Evolutionary conservation across 2,888 invertebrate genomes (phyloP).

Genomic region (Halictus quadricinctus): DNA sequence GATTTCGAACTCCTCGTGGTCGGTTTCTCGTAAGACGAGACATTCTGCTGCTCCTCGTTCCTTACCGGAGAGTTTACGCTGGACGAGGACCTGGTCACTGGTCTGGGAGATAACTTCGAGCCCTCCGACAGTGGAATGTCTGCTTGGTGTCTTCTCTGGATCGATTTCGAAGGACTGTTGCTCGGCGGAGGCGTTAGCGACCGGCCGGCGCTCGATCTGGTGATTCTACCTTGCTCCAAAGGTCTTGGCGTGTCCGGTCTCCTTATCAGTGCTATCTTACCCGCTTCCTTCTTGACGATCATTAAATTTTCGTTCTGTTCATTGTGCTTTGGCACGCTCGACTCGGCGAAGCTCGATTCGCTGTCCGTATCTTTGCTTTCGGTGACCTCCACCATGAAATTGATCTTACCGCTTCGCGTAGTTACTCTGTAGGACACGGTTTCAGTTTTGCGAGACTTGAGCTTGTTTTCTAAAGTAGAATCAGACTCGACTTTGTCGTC

Average conservation of each 20-base stretch:
- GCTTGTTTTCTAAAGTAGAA: slow-evolving; percentile 21
- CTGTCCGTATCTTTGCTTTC: slow-evolving; percentile 17
- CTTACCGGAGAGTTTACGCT: slow-evolving; percentile 38
- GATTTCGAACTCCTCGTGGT: slow-evolving; percentile 67
- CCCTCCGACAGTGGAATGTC: slow-evolving; percentile 75
- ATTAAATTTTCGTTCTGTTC: slow-evolving; percentile 9
- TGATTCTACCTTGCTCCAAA: slow-evolving; percentile 58
- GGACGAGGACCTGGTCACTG: slow-evolving; percentile 62
- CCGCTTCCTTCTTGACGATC: slow-evolving; percentile 19
- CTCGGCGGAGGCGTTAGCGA: slow-evolving; percentile 47
- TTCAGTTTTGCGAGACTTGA: slow-evolving; percentile 46
- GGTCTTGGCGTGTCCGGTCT: slow-evolving; percentile 51
- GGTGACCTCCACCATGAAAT: slow-evolving; percentile 14
- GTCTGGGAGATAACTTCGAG: slow-evolving; percentile 51
- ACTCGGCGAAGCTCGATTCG: neutral
- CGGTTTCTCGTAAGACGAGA: slow-evolving; percentile 58
- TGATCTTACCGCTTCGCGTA: slow-evolving; percentile 51
- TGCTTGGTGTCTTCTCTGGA: slow-evolving; percentile 64
- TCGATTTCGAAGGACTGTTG: slow-evolving; percentile 35
- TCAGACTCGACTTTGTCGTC: slow-evolving; percentile 18
- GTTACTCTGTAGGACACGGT: slow-evolving; percentile 26
- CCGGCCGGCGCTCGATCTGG: slow-evolving; percentile 59
- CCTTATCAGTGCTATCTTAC: slow-evolving; percentile 18
- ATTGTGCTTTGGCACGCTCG: slow-evolving; percentile 36
- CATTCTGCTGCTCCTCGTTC: slow-evolving; percentile 45